phyloP scores from a whole-genome alignment of 2,797 vertebrate species.

The Helicolenus hilgendorfi region DNA sequence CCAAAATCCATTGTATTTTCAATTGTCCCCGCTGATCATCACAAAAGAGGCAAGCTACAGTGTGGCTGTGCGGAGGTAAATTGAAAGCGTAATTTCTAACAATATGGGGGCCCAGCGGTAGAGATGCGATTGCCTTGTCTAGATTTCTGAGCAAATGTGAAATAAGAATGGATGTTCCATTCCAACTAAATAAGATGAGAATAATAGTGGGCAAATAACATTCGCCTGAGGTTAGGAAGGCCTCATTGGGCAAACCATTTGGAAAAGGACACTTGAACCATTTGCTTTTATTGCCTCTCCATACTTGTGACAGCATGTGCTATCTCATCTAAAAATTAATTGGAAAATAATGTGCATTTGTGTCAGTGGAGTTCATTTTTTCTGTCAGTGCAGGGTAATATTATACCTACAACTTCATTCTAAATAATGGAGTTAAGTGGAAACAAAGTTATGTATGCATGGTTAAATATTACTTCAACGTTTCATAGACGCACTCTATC shows the following conservation, averaged over 20 bases:
- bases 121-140: constrained; percentile 82
- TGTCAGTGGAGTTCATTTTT: constrained; percentile 43
- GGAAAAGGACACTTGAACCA: constrained; percentile 73
- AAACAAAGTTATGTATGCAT: neutral
- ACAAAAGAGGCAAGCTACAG: constrained; percentile 74
- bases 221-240: constrained; percentile 81
- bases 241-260: constrained; percentile 85
- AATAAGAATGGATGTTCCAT: constrained; percentile 86
- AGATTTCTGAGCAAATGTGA: constrained; percentile 85
- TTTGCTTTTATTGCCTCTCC: constrained; percentile 64
- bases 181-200: constrained; percentile 84
- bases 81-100: constrained; percentile 90
- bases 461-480: neutral
- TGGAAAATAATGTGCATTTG: constrained; percentile 69
- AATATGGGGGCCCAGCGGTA: constrained; percentile 82
- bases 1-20: constrained; percentile 81
- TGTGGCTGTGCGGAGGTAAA: constrained; percentile 72
- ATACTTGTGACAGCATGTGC: constrained; percentile 55
- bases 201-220: constrained; percentile 81
- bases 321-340: constrained; percentile 77
- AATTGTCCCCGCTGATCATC: constrained; percentile 81
- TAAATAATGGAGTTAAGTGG: neutral
- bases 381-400: constrained; percentile 20
- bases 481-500: neutral
- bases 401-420: constrained; percentile 15